phyloP scores from a whole-genome alignment of 37 sponge, comb jelly and placozoan genomes.

The Spongilla lacustris region DNA sequence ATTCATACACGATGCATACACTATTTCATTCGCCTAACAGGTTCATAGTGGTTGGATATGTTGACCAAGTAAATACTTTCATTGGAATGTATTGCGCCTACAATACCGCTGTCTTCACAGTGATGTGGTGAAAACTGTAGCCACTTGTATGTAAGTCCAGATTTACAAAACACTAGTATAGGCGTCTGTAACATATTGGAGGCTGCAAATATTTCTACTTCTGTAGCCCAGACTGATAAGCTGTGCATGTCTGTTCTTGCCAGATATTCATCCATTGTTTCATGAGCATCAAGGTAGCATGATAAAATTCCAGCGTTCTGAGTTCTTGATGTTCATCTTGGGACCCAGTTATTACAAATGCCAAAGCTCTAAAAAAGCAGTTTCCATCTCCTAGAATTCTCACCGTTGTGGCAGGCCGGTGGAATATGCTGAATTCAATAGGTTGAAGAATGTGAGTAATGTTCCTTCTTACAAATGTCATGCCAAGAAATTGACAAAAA shows the following conservation, averaged over 20 bases:
- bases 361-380: background rate
- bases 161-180: background rate
- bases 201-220: background rate
- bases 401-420: background rate
- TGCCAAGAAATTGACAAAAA: background rate
- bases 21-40: background rate
- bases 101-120: background rate
- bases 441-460: background rate
- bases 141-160: background rate
- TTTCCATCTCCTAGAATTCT: background rate
- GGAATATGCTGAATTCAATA: background rate
- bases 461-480: background rate
- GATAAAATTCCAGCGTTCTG: background rate
- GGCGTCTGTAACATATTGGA: background rate
- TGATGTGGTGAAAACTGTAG: background rate
- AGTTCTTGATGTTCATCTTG: too few relatives aligned
- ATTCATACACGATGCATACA: background rate
- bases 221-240: background rate
- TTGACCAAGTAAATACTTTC: background rate
- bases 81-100: background rate
- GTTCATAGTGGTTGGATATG: background rate
- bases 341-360: background rate
- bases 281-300: background rate
- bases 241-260: background rate
- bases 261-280: background rate